Percentiles rank a stretch among this genome's conserved stretches.
phyloP scores from a whole-genome alignment of 2,888 invertebrate species.

The Clistopyga incitator region DNA sequence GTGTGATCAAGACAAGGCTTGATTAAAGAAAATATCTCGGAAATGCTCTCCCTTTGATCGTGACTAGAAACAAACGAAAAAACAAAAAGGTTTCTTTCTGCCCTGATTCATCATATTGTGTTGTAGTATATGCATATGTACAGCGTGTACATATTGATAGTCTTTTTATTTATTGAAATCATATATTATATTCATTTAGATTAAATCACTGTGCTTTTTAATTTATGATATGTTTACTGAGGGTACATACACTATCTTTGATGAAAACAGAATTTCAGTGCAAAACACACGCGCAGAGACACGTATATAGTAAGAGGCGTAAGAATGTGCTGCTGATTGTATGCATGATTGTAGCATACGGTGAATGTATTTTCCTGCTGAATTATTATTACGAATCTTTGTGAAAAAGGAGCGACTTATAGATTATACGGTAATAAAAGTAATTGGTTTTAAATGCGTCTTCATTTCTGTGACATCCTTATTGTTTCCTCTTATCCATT shows the following conservation, averaged over 20 bases:
- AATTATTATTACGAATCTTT: constrained; percentile 56
- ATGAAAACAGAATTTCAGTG: constrained; percentile 39
- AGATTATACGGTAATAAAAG: constrained; percentile 61
- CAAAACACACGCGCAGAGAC: constrained; percentile 24
- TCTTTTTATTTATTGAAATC: constrained; percentile 62
- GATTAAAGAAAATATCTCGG: constrained; percentile 14
- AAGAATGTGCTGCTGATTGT: constrained; percentile 51
- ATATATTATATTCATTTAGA: constrained; percentile 17
- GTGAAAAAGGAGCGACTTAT: constrained; percentile 50
- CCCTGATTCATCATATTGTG: constrained; percentile 13
- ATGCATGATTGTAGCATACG: constrained; percentile 41
- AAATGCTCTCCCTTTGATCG: constrained; percentile 5
- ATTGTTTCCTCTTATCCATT: background rate
- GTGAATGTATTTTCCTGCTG: constrained; percentile 48
- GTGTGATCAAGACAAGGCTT: background rate
- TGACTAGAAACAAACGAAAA: background rate
- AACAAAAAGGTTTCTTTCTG: constrained; percentile 14
- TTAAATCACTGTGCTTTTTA: constrained; percentile 41
- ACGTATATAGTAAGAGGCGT: constrained; percentile 27
- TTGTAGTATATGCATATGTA: constrained; percentile 31
- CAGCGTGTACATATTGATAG: constrained; percentile 44
- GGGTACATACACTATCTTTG: constrained; percentile 26
- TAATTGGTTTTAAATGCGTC: constrained; percentile 41
- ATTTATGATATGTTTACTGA: constrained; percentile 37
- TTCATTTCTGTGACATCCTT: background rate